Evolutionary conservation across 2,797 vertebrate species (phyloP), one percentile per base, ranked within the genome.

Genomic region (Ctenochaetus hawaiiensis): DNA sequence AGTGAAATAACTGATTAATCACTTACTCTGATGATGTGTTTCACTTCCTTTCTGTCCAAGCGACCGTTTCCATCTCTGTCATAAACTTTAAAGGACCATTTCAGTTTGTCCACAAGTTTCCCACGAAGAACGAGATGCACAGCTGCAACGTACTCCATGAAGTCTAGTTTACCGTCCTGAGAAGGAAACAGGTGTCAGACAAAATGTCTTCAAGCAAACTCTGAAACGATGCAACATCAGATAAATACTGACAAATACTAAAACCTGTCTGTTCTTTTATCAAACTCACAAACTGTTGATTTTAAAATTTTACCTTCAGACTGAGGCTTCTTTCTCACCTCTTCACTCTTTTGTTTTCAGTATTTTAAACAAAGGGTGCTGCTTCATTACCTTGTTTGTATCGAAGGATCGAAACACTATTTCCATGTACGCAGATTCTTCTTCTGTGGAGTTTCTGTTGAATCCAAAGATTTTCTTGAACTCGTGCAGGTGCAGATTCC

Each of bases 81-180:
- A 4, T 89, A 94, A 5, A 95, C 88, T 77, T 96, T 95, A n/a
- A 95, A 95, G 1, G 94, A 94, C 94, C 93, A 95, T 10, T 43
- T 93, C 51, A 94, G 80, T 57, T 94, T 94, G 79, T 94, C 93
- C 52, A 94, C 91, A 0, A 94, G 90, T 68, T 91, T 95, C 4
- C 94, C 94, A 8, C 94, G 86, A 11, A 94, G 86, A 9, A 94
- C 83, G 0, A 95, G 90, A 54, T 95, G 93, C 8, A 95, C 78
- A 0, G 93, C 93, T 0, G 92, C 93, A 23, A 95, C 93, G 11
- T 92, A 95, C 49, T 95, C 91, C 83, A 95, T 80, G 80, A 95
- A 94, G 77, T 94, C 94, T 0, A 94, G 72, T 0, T 88, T 82
- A 17, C 91, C 90, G 8, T 95, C 94, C 94, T 95, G 30, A 22